Evolutionary conservation across 2,113 vertebrate species (phyloP).

Genomic region (Cryptomyrus ogoouensis): DNA sequence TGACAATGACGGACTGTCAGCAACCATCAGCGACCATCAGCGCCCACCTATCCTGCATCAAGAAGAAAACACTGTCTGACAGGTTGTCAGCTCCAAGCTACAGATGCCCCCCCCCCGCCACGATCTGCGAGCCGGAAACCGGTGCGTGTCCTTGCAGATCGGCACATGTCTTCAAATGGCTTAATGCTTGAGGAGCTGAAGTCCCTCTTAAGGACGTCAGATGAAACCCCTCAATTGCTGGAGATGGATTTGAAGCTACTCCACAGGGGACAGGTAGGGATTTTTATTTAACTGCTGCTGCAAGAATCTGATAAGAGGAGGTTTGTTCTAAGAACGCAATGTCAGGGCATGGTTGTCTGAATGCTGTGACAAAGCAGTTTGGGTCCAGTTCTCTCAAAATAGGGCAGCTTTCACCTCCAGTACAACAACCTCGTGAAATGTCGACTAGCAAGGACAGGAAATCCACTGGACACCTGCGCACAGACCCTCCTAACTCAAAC

Average conservation of each 20-base stretch:
- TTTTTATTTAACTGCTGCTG: conserved; percentile 58
- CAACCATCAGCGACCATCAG: not conserved
- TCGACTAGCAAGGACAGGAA: not conserved
- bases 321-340: conserved; percentile 64
- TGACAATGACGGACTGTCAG: conserved; percentile 13
- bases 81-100: not conserved
- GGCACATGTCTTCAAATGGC: conserved; percentile 50
- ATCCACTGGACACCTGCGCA: not conserved
- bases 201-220: conserved; percentile 61
- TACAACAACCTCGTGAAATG: not conserved
- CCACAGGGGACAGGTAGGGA: conserved; percentile 36
- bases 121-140: conserved; percentile 35
- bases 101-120: conserved; percentile 13
- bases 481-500: not conserved
- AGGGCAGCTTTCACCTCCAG: not conserved
- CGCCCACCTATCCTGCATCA: not conserved
- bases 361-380: conserved; percentile 31
- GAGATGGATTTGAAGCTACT: conserved; percentile 50
- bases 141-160: conserved; percentile 8
- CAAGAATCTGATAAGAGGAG: conserved; percentile 62
- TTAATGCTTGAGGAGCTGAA: conserved; percentile 50
- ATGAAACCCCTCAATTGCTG: conserved; percentile 58
- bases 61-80: not conserved
- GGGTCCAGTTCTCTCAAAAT: not conserved
- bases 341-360: conserved; percentile 65